Evolutionary conservation across 2,888 invertebrate species (phyloP).

Genomic region (Brenthis hecate): DNA sequence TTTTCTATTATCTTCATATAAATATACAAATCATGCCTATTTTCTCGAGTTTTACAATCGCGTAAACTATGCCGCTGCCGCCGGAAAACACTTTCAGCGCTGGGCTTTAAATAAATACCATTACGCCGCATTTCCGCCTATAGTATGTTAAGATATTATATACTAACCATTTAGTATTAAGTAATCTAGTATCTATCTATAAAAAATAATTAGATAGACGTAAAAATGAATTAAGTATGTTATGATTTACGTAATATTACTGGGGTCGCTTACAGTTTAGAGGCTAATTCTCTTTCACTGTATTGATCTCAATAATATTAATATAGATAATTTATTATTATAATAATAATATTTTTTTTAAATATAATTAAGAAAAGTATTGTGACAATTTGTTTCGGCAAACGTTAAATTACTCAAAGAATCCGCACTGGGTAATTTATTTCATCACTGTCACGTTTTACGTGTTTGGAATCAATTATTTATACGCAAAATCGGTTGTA

Average conservation of each 20-base stretch:
- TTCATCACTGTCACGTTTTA: constrained; percentile 22
- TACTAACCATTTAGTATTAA: background rate
- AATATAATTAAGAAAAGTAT: background rate
- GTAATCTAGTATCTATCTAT: background rate
- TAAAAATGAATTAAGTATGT: background rate
- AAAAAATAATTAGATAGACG: background rate
- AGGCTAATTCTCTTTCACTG: too few species aligned
- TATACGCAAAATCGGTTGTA: constrained; percentile 27
- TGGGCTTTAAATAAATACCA: constrained; percentile 25
- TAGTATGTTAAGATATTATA: constrained; percentile 10
- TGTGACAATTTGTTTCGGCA: background rate
- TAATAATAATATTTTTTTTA: background rate
- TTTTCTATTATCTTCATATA: background rate
- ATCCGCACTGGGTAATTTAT: constrained; percentile 14
- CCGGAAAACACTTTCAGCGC: constrained; percentile 37
- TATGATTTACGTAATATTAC: too few species aligned
- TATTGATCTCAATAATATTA: too few species aligned
- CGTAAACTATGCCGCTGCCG: constrained; percentile 34
- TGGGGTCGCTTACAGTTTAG: too few species aligned
- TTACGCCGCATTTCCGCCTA: constrained; percentile 26
- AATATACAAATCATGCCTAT: background rate
- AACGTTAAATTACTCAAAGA: background rate
- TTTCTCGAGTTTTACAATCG: constrained; percentile 16
- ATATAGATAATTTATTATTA: too few species aligned
- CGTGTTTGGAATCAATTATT: constrained; percentile 26